Base-by-base conservation (phyloP, 2,113 vertebrate genomes). In the Corynorhinus townsendii region DNA sequence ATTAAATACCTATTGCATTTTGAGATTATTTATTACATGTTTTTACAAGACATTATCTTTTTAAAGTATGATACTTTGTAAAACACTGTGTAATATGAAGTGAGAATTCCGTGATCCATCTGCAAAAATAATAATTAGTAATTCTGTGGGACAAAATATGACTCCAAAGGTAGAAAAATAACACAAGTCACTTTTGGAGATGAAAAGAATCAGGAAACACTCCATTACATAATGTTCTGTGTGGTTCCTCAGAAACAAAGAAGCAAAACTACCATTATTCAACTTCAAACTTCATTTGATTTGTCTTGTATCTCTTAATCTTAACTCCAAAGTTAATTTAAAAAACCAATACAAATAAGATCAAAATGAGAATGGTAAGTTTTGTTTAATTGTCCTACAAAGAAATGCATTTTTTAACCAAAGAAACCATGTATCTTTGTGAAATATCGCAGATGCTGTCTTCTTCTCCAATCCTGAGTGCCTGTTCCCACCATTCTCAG, bases 251-350 rank as follows among this genome's bases (percentile, higher is more conserved):
- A 81, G n/a, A 86, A 86, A 86, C 7, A 43, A 71, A 84, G 43
- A 82, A 38, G 7, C 62, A 90, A 81, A 95, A 72, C 14, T 75
- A 28, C 12, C 38, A 47, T 66, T 66, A 84, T 56, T 66, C 80
- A 87, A 86, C 9, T 14, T 19, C 33, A 79, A 86, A 83, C 22
- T 90, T 15, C 33, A 40, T n/a, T 90, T 72, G 45, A 80, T 62
- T 95, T 95, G 43, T 40, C 2, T 80, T 45, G 2, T 84, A 26
- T 66, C 43, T 94, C 75, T 86, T 82, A 40, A 81, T 94, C 93
- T 87, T 91, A 90, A 77, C 77, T 91, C 24, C 35, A 80, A 95
- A 75, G 4, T 35, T 71, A 93, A n/a, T 40, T 22, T 59, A 49
- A 86, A 83, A 15, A 69, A 59, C 43, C 30, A 90, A 90, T 35